Conservation (phyloP, 2,113 vertebrate species). For the Salvelinus sp. region DNA sequence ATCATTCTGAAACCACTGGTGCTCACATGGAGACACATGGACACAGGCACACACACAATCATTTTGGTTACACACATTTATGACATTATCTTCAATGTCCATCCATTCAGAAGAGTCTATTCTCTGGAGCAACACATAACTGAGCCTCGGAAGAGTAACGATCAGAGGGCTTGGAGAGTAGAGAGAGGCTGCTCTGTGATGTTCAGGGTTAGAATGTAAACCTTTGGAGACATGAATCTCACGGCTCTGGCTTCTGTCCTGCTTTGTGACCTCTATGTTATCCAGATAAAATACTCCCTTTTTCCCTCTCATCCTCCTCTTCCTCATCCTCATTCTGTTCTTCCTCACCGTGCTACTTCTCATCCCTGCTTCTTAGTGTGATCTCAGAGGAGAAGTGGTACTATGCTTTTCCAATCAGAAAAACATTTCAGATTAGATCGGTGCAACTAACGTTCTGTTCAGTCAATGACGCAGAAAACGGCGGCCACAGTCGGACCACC, state of each 20-base stretch:
- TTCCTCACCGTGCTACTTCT: constrained; percentile 8
- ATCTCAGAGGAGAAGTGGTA: constrained; percentile 24
- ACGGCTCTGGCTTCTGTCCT: background rate
- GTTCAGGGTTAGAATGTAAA: background rate
- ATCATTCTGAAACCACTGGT: too few relatives aligned
- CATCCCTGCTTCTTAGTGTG: constrained; percentile 33
- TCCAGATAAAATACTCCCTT: constrained; percentile 15
- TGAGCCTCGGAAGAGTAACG: background rate
- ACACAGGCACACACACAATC: background rate
- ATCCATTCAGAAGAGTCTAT: background rate
- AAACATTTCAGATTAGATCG: constrained; percentile 49
- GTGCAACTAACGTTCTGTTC: constrained; percentile 44
- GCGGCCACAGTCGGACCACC: background rate
- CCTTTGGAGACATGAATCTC: background rate
- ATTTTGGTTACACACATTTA: background rate
- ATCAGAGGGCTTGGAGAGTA: background rate
- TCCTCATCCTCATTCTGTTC: constrained; percentile 25
- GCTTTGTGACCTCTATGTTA: background rate
- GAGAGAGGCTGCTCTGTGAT: background rate
- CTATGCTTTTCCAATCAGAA: background rate
- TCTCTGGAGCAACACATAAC: background rate
- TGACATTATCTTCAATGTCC: too few relatives aligned
- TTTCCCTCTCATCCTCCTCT: constrained; percentile 19
- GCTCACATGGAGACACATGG: background rate
- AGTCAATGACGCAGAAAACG: constrained; percentile 51